Evolutionary conservation across 2,888 invertebrate genomes (phyloP).

Genomic region (Euproctis similis): DNA sequence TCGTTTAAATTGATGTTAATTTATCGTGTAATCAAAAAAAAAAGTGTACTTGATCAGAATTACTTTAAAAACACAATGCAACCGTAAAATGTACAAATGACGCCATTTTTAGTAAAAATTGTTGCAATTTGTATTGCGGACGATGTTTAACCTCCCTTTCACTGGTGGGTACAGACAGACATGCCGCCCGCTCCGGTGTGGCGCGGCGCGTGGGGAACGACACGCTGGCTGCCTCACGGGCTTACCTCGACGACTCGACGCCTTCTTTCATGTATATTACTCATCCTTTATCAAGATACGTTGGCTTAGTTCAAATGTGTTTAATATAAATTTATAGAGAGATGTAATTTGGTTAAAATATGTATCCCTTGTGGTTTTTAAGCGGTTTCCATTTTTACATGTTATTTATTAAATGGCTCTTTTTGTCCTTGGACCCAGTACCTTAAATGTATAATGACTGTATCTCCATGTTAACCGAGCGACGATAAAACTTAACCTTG

Average conservation of each 20-base stretch:
- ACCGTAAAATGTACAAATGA: constrained; percentile 64
- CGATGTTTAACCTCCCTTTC: constrained; percentile 70
- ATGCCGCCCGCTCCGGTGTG: constrained; percentile 11
- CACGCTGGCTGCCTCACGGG: constrained; percentile 46
- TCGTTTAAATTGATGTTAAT: too few species aligned
- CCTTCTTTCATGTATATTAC: constrained; percentile 1
- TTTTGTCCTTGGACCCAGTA: too few species aligned
- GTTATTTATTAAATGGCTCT: too few species aligned
- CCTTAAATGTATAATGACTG: too few species aligned
- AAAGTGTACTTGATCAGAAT: constrained; percentile 32
- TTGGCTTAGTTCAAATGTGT: too few species aligned
- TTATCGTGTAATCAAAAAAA: constrained; percentile 17
- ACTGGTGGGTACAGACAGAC: constrained; percentile 37
- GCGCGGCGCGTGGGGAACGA: constrained; percentile 32
- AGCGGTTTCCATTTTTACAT: too few species aligned
- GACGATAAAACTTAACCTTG: too few species aligned
- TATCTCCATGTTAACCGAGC: too few species aligned
- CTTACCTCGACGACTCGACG: constrained; percentile 14
- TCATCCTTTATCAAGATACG: too few species aligned
- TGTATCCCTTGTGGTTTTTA: too few species aligned
- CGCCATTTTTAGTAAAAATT: constrained; percentile 71
- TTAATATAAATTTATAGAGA: too few species aligned
- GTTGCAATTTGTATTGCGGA: constrained; percentile 61
- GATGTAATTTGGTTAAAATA: too few species aligned
- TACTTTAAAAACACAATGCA: constrained; percentile 52